Conservation (phyloP, 2,797 vertebrate genomes). For the Melanotaenia trifasciata region DNA sequence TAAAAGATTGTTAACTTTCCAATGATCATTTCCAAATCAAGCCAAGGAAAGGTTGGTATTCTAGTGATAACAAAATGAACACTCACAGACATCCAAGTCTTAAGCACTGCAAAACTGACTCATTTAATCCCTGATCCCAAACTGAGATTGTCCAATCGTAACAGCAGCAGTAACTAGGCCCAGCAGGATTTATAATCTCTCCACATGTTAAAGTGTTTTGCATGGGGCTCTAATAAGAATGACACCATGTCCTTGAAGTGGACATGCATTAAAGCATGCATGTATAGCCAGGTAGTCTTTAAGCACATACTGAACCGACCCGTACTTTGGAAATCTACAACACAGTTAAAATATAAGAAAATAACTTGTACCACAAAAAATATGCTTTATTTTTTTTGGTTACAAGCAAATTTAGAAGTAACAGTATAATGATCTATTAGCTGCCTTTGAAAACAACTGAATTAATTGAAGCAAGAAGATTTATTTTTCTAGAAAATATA, state of each 20-base stretch:
- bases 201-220: neutral
- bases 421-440: neutral
- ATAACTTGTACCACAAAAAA: neutral
- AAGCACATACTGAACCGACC: neutral
- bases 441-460: neutral
- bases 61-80: neutral
- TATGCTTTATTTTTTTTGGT: neutral
- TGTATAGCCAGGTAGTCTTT: too few relatives aligned
- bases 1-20: neutral
- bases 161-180: constrained; percentile 7
- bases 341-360: neutral
- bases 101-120: neutral
- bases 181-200: constrained; percentile 4
- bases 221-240: neutral
- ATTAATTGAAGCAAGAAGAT: neutral
- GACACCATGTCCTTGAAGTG: neutral
- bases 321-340: neutral
- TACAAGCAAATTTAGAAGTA: neutral
- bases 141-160: constrained; percentile 1
- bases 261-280: neutral
- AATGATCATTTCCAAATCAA: neutral
- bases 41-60: neutral
- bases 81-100: neutral
- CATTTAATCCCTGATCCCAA: constrained; percentile 1
- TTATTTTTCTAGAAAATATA: neutral